Evolutionary conservation across 2,888 invertebrate species (phyloP).

Genomic region (Caradrina kadenii): DNA sequence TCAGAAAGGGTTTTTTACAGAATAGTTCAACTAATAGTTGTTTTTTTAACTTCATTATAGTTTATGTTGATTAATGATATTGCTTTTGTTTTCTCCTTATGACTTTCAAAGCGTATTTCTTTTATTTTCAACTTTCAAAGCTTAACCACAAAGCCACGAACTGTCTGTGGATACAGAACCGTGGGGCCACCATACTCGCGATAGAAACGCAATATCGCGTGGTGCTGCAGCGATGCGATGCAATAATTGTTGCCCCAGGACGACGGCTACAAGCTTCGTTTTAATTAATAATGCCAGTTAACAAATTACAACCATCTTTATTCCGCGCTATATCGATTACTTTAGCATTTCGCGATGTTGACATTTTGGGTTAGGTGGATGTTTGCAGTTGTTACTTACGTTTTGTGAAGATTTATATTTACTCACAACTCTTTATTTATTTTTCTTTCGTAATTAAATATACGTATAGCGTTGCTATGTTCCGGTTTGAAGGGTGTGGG

Average conservation of each 20-base stretch:
- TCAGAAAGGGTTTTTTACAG: too few relatives aligned
- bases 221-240: slow-evolving; percentile 76
- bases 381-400: too few relatives aligned
- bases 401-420: too few relatives aligned
- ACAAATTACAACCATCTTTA: slow-evolving; percentile 56
- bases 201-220: slow-evolving; percentile 83
- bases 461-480: too few relatives aligned
- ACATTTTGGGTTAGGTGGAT: neutral
- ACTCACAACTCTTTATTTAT: too few relatives aligned
- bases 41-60: too few relatives aligned
- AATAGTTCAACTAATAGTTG: too few relatives aligned
- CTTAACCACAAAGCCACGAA: neutral
- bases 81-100: too few relatives aligned
- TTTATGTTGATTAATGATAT: too few relatives aligned
- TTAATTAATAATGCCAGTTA: slow-evolving; percentile 63
- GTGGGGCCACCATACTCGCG: slow-evolving; percentile 50
- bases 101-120: too few relatives aligned
- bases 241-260: slow-evolving; percentile 76
- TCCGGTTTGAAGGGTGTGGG: too few relatives aligned
- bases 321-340: slow-evolving; percentile 8
- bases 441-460: too few relatives aligned
- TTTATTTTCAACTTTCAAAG: neutral
- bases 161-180: neutral
- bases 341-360: slow-evolving; percentile 3
- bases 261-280: slow-evolving; percentile 53